Base-by-base conservation (phyloP, 2,888 invertebrate genomes). In the Eudemis profundana region DNA sequence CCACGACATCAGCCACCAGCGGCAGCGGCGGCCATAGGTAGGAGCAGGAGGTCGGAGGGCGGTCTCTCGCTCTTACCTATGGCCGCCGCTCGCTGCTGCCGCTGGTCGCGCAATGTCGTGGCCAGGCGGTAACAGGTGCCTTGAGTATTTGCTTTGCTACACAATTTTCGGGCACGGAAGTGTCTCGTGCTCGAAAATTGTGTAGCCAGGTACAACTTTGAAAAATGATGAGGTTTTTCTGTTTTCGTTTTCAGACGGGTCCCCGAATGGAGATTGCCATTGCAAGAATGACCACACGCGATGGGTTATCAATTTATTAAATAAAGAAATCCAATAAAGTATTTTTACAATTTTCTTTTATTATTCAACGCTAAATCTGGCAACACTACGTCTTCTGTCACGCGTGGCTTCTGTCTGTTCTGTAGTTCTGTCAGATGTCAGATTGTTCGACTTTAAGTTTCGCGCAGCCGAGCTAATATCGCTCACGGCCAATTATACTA, bases 211-310 rank as follows among this genome's bases (percentile, higher is more conserved):
- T 27, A 27, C 27, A 10, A 21, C 19, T 23, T 33, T 15, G 51
- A 36, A 54, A 33, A n/a, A n/a, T n/a, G n/a, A n/a, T n/a, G n/a
- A n/a, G n/a, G n/a, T 42, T 36, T 1, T 61, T n/a, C 66, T 47
- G 42, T 36, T 61, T 63, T 61, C 67, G 14, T 65, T 84, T 84
- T 67, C 76, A 85, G 85, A 21, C 69, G 76, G 23, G 73, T 74
- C 53, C 85, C 85, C 5, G 63, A 66, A n/a, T 85, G 85, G 85
- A 74, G 85, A 59, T 66, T 64, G 19, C 72, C 73, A 38, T 68
- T 82, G 42, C 62, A 65, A 68, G 42, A 61, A n/a, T 49, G 5
- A 66, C 14, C 4, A 36, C 17, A 2, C 1, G 5, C 15, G 0
- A 27, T 50, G 8, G 1, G 1, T 10, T 4, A 23, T 40, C 7